phyloP scores from a whole-genome alignment of 2,888 invertebrate genomes.

The Asteroscopus sphinx region DNA sequence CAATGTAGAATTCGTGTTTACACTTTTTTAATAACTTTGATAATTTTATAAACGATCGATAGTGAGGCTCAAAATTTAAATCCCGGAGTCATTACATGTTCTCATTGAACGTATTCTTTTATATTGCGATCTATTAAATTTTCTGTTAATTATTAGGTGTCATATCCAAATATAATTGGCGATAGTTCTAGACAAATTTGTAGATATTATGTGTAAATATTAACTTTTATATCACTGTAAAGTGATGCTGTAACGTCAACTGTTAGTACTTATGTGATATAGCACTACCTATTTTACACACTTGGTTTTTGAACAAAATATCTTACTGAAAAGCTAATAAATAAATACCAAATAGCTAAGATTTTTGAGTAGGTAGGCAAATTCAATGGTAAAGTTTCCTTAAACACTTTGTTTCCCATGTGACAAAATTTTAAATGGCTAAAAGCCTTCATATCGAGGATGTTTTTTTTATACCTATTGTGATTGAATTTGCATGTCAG shows the following conservation, averaged over 20 bases:
- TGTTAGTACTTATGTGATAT: slow-evolving; percentile 61
- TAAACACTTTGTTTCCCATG: no score
- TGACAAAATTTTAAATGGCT: not conserved
- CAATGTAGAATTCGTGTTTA: slow-evolving; percentile 1
- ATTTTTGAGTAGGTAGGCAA: no score
- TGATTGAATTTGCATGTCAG: slow-evolving; percentile 24
- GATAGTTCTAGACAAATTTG: slow-evolving; percentile 56
- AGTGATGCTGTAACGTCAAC: slow-evolving; percentile 46
- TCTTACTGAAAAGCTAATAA: no score
- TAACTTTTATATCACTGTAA: slow-evolving; percentile 40
- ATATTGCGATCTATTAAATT: slow-evolving; percentile 25
- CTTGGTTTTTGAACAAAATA: slow-evolving; percentile 46
- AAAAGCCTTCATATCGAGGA: not conserved
- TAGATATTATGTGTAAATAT: slow-evolving; percentile 52
- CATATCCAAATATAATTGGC: slow-evolving; percentile 61
- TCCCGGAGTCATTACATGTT: slow-evolving; percentile 10
- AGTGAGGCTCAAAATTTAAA: slow-evolving; percentile 9
- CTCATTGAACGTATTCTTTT: slow-evolving; percentile 15
- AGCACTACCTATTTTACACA: slow-evolving; percentile 36
- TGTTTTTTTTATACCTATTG: not conserved
- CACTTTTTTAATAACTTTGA: slow-evolving; percentile 7
- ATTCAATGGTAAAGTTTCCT: no score
- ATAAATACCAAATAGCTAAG: no score
- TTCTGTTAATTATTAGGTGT: slow-evolving; percentile 42
- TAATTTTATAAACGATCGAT: slow-evolving; percentile 8